These are phyloP conservation scores for Drosophila infuscata DNA, from an alignment of 2,888 invertebrate genomes.

Conservation along the genomic window DNA sequence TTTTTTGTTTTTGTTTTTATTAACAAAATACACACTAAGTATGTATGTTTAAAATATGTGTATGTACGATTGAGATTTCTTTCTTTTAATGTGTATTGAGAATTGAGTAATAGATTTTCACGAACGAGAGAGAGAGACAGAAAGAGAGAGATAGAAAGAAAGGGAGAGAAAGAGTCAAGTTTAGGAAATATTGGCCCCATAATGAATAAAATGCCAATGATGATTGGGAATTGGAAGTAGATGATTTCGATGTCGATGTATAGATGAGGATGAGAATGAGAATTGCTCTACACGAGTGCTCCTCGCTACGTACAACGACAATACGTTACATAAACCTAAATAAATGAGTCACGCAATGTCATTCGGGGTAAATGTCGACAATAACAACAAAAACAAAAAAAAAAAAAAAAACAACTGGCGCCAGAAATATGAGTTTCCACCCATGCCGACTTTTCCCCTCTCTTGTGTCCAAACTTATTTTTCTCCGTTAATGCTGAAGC, in stretches of 20 bases:
- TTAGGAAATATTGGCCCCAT: conserved; percentile 10
- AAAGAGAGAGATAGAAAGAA: conserved; percentile 5
- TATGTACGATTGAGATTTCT: conserved; percentile 12
- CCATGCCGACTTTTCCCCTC: neutral
- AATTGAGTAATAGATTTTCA: conserved; percentile 9
- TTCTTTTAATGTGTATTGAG: conserved; percentile 18
- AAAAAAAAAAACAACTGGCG: conserved; percentile 58
- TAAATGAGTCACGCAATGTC: conserved; percentile 79
- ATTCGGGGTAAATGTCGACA: conserved; percentile 71
- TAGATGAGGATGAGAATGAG: conserved; percentile 22
- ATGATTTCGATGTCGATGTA: neutral
- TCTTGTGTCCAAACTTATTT: conserved; percentile 16
- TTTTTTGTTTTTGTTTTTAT: neutral
- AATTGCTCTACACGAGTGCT: conserved; percentile 29
- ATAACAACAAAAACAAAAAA: conserved; percentile 20
- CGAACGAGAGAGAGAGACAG: neutral
- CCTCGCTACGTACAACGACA: conserved; percentile 18
- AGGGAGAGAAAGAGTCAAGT: conserved; percentile 16
- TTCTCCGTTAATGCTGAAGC: conserved; percentile 6
- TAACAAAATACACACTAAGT: conserved; percentile 38
- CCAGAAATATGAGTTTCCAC: conserved; percentile 63
- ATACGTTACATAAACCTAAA: conserved; percentile 72
- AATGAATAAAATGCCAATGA: conserved; percentile 23
- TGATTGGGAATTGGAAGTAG: conserved; percentile 8
- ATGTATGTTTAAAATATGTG: conserved; percentile 19